Conservation (phyloP, 2,888 invertebrate genomes). For the Neoaliturus tenellus region DNA sequence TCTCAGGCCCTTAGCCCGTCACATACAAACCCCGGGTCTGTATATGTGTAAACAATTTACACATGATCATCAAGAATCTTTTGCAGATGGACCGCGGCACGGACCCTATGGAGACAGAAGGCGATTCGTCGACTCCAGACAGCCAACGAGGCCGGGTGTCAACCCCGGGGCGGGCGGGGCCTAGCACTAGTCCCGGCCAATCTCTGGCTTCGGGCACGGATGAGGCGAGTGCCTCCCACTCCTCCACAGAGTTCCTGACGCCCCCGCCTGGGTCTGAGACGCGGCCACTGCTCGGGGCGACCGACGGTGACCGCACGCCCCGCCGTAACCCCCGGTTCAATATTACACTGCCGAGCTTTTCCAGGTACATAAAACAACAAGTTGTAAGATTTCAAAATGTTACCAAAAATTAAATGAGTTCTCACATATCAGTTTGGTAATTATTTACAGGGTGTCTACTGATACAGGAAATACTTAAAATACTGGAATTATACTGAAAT, state of each 20-base stretch:
- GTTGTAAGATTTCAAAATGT: too few relatives aligned
- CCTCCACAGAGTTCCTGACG: constrained; percentile 61
- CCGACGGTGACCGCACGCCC: neutral
- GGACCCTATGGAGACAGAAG: constrained; percentile 81
- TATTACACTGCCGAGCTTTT: neutral
- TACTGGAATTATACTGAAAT: too few relatives aligned
- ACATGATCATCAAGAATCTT: too few relatives aligned
- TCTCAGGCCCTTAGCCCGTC: too few relatives aligned
- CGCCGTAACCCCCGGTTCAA: neutral
- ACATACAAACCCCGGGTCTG: too few relatives aligned
- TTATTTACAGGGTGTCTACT: too few relatives aligned
- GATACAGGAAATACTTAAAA: too few relatives aligned
- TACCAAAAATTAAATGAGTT: too few relatives aligned
- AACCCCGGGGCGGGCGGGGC: constrained; percentile 23
- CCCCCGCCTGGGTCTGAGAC: constrained; percentile 13
- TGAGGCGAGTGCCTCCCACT: constrained; percentile 64
- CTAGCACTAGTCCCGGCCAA: neutral
- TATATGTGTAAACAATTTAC: too few relatives aligned
- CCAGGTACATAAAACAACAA: too few relatives aligned
- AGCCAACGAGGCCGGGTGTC: constrained; percentile 55
- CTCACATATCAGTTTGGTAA: too few relatives aligned
- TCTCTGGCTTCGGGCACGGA: constrained; percentile 59
- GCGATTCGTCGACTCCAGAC: constrained; percentile 66
- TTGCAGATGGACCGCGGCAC: constrained; percentile 83
- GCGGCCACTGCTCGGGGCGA: neutral